phyloP scores from a whole-genome alignment of 1,140 invertebrate genomes.

The Calliopsis andreniformis region DNA sequence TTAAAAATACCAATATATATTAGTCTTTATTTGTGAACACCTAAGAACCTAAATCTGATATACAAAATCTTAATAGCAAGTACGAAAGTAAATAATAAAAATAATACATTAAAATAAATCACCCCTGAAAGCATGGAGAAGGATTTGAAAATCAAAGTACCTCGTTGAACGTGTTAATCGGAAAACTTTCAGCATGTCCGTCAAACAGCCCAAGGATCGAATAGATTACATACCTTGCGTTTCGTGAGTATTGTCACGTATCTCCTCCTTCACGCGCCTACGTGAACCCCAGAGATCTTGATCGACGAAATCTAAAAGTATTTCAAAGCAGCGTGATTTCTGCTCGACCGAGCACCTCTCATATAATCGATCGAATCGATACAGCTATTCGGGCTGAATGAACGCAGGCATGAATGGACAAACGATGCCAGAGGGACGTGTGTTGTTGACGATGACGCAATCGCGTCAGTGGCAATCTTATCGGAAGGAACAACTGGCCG shows the following conservation, averaged over 20 bases:
- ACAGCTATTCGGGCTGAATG: constrained; percentile 10
- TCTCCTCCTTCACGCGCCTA: not conserved
- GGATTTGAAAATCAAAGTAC: too few relatives aligned
- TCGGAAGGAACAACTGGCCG: constrained; percentile 30
- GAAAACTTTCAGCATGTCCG: too few relatives aligned
- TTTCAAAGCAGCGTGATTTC: constrained; percentile 5
- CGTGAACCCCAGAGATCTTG: not conserved
- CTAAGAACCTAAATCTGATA: too few relatives aligned
- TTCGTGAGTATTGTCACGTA: not conserved
- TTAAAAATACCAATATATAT: too few relatives aligned
- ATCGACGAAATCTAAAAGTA: not conserved
- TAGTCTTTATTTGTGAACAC: too few relatives aligned
- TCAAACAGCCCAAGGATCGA: too few relatives aligned
- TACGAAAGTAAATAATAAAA: too few relatives aligned
- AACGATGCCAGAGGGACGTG: constrained; percentile 19
- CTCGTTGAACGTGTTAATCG: too few relatives aligned
- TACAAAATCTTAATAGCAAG: too few relatives aligned
- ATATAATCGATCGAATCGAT: constrained; percentile 28
- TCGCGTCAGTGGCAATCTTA: constrained; percentile 48
- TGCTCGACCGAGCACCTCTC: not conserved
- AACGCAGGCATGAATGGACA: constrained; percentile 53
- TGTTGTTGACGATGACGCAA: constrained; percentile 32
- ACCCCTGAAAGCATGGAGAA: too few relatives aligned
- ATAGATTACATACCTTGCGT: too few relatives aligned
- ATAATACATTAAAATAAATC: too few relatives aligned